phyloP scores from a whole-genome alignment of 2,113 vertebrate species.

The Cynopterus brachyotis region DNA sequence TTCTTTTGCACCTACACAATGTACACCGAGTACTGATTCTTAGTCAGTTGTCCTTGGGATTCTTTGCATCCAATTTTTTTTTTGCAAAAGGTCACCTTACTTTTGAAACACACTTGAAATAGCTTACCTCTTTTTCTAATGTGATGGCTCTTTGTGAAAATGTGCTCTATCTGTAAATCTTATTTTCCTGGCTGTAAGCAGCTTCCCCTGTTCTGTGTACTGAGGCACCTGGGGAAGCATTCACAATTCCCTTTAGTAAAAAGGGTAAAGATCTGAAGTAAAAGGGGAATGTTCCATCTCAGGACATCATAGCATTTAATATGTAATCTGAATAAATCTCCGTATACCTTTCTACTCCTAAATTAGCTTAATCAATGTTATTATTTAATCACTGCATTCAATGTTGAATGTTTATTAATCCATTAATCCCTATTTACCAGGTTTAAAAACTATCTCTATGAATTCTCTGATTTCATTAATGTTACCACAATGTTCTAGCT shows the following conservation, averaged over 20 bases:
- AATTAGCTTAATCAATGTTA: background rate
- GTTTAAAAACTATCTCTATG: background rate
- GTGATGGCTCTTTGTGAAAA: background rate
- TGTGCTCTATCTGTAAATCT: background rate
- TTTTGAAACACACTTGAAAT: constrained; percentile 7
- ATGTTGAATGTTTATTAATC: background rate
- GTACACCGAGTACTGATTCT: background rate
- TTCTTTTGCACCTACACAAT: background rate
- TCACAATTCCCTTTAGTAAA: background rate
- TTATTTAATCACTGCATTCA: background rate
- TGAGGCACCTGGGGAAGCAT: background rate
- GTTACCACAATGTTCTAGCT: background rate
- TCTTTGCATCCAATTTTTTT: background rate
- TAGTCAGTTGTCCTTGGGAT: background rate
- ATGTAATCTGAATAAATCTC: background rate
- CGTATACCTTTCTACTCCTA: background rate
- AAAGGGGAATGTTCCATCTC: background rate
- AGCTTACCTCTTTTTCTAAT: background rate
- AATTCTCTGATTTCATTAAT: background rate
- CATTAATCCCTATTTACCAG: background rate
- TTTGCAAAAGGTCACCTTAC: background rate
- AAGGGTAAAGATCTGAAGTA: background rate
- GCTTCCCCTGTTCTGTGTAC: background rate
- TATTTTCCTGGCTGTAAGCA: background rate
- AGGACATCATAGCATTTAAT: background rate